Base-by-base conservation (phyloP, 2,797 vertebrate genomes). In the Ataeniobius toweri region DNA sequence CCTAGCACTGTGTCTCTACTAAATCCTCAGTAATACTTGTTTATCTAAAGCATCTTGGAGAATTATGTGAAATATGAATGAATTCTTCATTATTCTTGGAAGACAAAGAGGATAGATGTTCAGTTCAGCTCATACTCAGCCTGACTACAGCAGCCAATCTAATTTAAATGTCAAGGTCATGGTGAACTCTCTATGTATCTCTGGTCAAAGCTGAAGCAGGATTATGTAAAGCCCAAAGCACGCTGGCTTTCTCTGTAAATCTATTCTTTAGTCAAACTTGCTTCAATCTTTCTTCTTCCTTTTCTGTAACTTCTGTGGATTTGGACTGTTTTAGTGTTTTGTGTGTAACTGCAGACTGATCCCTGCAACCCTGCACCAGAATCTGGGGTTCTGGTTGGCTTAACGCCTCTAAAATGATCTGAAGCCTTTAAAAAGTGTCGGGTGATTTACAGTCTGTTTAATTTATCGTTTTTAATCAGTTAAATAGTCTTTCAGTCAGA, bases 111-210 rank as follows among this genome's bases (percentile, higher is more conserved):
- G 39, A n/a, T 63, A 44, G 48, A 18, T 50, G 50, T 39, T 76
- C 67, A 26, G 16, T n/a, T 12, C 41, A 24, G 12, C 61, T 41
- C n/a, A 3, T 36, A 20, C 28, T 73, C n/a, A 53, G n/a, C 53
- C 28, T 26, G 59, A 18, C 3, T 2, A 48, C 61, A 36, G 74
- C 28, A 69, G 36, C n/a, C 31, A 26, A 10, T 20, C 13, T 46
- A 6, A 12, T 1, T 59, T 5, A 79, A 70, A 80, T 75, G 72
- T 76, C 39, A 78, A 72, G 71, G 28, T 28, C n/a, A 59, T 67
- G 46, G 24, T n/a, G n/a, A 28, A 46, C 26, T 51, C 8, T 44
- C 39, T 31, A 12, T 74, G 24, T 26, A 55, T 12, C 28, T 70
- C 3, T 12, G 22, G 53, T 76, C 36, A 61, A 39, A 73, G 65